These are phyloP conservation scores for Junonia oenone DNA, from an alignment of 2,888 invertebrate genomes.

Conservation along the genomic window DNA sequence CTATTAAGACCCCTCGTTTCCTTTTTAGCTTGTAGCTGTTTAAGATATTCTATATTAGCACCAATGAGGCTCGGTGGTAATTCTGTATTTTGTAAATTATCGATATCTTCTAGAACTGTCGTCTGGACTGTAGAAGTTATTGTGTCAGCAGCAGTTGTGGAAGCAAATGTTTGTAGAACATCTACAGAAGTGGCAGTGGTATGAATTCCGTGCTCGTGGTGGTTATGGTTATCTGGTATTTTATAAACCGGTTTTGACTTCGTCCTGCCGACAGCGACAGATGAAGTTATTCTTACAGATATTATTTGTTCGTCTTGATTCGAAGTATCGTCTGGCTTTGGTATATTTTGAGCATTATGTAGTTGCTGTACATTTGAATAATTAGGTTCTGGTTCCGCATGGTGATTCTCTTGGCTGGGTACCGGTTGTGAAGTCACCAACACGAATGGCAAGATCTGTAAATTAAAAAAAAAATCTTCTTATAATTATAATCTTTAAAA, in stretches of 20 bases:
- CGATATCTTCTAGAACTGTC: slow-evolving; percentile 38
- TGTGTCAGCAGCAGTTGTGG: slow-evolving; percentile 24
- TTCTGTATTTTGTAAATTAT: slow-evolving; percentile 44
- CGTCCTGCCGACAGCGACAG: slow-evolving; percentile 78
- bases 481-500: not conserved
- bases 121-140: slow-evolving; percentile 39
- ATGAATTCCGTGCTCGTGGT: slow-evolving; percentile 26
- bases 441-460: slow-evolving; percentile 58
- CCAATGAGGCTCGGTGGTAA: slow-evolving; percentile 61
- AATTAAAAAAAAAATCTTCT: slow-evolving; percentile 32
- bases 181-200: slow-evolving; percentile 20
- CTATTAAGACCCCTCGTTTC: slow-evolving; percentile 49
- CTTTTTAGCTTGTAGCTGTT: slow-evolving; percentile 66
- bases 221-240: slow-evolving; percentile 24
- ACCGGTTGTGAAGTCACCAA: slow-evolving; percentile 49
- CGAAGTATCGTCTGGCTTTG: slow-evolving; percentile 40
- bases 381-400: slow-evolving; percentile 33
- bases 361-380: slow-evolving; percentile 27
- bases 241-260: slow-evolving; percentile 40
- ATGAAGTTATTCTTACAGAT: slow-evolving; percentile 80
- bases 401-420: slow-evolving; percentile 37
- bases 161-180: slow-evolving; percentile 12
- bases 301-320: slow-evolving; percentile 65
- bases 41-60: slow-evolving; percentile 72
- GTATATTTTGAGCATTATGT: slow-evolving; percentile 39